Conservation (phyloP, 1,140 invertebrate genomes). For the Eubasilissa regina region DNA sequence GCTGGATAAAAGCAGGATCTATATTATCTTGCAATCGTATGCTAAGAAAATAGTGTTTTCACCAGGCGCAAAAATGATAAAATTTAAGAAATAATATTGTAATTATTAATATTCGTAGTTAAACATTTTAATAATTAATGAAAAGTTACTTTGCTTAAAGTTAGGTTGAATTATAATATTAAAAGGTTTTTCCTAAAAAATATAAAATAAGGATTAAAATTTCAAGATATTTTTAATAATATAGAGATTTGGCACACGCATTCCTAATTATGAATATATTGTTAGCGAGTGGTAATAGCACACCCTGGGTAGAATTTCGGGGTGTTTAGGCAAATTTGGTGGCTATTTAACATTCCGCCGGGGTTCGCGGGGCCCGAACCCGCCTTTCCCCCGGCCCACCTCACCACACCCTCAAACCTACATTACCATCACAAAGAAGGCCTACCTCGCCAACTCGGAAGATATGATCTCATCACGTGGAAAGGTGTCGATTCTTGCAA, state of each 20-base stretch:
- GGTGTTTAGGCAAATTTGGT: conserved; percentile 53
- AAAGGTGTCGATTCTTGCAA: conserved; percentile 4
- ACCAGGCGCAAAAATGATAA: no score
- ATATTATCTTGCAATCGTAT: no score
- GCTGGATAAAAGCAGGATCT: no score
- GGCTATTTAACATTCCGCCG: conserved; percentile 47
- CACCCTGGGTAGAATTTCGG: conserved; percentile 36
- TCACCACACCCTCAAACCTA: background rate
- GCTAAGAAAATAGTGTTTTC: no score
- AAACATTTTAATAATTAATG: no score
- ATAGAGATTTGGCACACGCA: background rate
- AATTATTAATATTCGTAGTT: no score
- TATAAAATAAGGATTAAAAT: background rate
- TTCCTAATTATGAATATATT: conserved; percentile 15
- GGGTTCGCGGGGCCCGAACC: conserved; percentile 6
- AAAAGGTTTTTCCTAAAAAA: background rate
- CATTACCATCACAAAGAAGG: background rate
- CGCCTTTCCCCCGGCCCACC: background rate
- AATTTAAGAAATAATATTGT: no score
- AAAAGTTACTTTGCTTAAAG: no score
- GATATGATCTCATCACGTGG: conserved; percentile 17
- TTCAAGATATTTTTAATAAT: conserved; percentile 11
- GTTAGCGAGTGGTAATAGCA: conserved; percentile 43
- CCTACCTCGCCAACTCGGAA: conserved; percentile 4
- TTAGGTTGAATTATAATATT: no score